Conservation (phyloP, 2,888 invertebrate genomes). For the Oxyteleia sp. region DNA sequence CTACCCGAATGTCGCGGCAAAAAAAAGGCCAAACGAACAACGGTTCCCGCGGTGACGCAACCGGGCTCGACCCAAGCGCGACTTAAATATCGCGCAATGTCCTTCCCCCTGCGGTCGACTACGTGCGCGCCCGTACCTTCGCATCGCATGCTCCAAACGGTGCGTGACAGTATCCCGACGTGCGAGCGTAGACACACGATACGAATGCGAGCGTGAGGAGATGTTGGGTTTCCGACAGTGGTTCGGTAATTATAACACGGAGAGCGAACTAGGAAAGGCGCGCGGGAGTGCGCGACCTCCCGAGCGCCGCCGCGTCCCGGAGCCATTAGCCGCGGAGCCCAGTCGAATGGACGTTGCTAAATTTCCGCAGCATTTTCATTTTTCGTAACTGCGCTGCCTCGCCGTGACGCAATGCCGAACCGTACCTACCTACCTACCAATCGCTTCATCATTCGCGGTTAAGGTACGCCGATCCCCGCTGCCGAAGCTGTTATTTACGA, state of each 20-base stretch:
- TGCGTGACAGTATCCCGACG: conserved; percentile 65
- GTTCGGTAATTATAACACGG: conserved; percentile 69
- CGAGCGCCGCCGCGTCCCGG: conserved; percentile 29
- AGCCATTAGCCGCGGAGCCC: conserved; percentile 49
- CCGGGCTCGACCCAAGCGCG: neutral
- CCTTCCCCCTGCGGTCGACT: conserved; percentile 10
- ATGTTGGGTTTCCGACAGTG: conserved; percentile 62
- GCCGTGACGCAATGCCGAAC: conserved; percentile 41
- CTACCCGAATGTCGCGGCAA: too few relatives aligned
- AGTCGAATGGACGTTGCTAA: conserved; percentile 48
- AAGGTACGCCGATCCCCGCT: conserved; percentile 17
- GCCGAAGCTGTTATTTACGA: conserved; percentile 61
- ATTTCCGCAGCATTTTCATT: conserved; percentile 56
- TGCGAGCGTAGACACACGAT: conserved; percentile 51
- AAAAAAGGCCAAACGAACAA: conserved; percentile 14
- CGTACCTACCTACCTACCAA: conserved; percentile 34
- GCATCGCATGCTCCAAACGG: conserved; percentile 52
- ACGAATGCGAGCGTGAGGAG: conserved; percentile 55
- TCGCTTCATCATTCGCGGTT: conserved; percentile 54
- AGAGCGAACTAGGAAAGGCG: conserved; percentile 31
- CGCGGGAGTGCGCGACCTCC: conserved; percentile 57
- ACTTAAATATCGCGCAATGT: conserved; percentile 13
- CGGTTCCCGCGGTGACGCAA: neutral
- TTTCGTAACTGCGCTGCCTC: conserved; percentile 32
- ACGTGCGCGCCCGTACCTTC: conserved; percentile 26